These are phyloP conservation scores for Dicyrtomina minuta DNA, from an alignment of 2,888 invertebrate species.

Conservation along the genomic window DNA sequence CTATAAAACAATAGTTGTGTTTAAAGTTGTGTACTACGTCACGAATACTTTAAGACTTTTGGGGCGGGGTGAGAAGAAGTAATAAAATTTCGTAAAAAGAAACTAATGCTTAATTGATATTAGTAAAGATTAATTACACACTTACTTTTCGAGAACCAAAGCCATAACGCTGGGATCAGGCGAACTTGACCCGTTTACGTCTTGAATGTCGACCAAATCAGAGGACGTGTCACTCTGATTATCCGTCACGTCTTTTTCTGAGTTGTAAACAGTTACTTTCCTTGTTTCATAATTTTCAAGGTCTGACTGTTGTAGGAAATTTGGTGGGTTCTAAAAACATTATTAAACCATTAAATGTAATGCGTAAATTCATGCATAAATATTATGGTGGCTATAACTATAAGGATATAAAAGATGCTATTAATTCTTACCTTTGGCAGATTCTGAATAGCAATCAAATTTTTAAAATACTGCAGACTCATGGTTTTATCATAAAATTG, in stretches of 20 bases:
- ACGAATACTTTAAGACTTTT: neutral
- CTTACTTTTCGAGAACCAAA: conserved; percentile 43
- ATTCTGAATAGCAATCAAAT: conserved; percentile 87
- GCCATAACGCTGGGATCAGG: conserved; percentile 50
- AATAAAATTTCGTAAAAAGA: too few species aligned
- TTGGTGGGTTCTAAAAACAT: conserved; percentile 74
- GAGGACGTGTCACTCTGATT: conserved; percentile 54
- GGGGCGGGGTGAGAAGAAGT: too few species aligned
- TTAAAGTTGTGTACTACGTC: neutral
- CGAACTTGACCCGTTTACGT: conserved; percentile 57
- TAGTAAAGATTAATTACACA: neutral
- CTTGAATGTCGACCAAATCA: conserved; percentile 56
- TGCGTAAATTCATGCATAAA: neutral
- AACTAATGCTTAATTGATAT: too few species aligned
- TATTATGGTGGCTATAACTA: too few species aligned
- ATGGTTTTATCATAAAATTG: conserved; percentile 90
- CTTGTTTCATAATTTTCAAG: conserved; percentile 92
- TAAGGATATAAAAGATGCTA: too few species aligned
- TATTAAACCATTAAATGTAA: neutral
- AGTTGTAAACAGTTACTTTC: conserved; percentile 77
- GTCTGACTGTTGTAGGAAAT: conserved; percentile 89
- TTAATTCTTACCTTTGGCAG: conserved; percentile 71
- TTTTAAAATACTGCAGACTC: conserved; percentile 95
- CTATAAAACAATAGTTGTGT: conserved; percentile 59
- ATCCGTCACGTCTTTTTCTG: conserved; percentile 60